Evolutionary conservation across 1,140 invertebrate species (phyloP), one percentile per base, ranked within the genome.

Genomic region (Pectinophora gossypiella): DNA sequence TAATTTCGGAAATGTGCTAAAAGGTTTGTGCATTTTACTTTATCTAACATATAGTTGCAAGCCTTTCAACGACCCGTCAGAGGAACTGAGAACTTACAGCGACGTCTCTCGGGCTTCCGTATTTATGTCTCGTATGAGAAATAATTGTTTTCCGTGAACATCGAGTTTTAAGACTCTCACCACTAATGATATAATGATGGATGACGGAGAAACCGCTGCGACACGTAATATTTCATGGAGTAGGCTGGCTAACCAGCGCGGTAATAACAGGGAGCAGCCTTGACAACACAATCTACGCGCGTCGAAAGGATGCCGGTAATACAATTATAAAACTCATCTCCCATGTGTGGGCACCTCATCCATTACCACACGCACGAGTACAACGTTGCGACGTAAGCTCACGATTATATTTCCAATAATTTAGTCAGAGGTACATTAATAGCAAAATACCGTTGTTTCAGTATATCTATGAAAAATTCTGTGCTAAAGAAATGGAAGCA

Each of bases 71-170:
- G n/a, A n/a, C n/a, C n/a, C n/a, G n/a, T n/a, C n/a, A n/a, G n/a
- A n/a, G n/a, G n/a, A n/a, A n/a, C n/a, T n/a, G n/a, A n/a, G n/a
- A n/a, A n/a, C n/a, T n/a, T n/a, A n/a, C n/a, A n/a, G n/a, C n/a
- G n/a, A n/a, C n/a, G n/a, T n/a, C n/a, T n/a, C n/a, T n/a, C n/a
- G n/a, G n/a, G n/a, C n/a, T n/a, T n/a, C n/a, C n/a, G n/a, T n/a
- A n/a, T n/a, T n/a, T n/a, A n/a, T n/a, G n/a, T n/a, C 22, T 23
- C 4, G 10, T 38, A 38, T 38, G 3, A 15, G 35, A 27, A n/a
- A 22, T 64, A 57, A 68, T 61, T 68, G 52, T 61, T 61, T 63
- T 56, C 58, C 48, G 19, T 36, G 57, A 53, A 54, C 55, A 51
- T 40, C 4, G 35, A 38, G 19, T 38, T 49, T 38, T 16, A 47